A percentile compares a stretch with the other conserved stretches of the same genome.
Conservation (phyloP, 2,888 invertebrate species). For the Gibbula magus region DNA sequence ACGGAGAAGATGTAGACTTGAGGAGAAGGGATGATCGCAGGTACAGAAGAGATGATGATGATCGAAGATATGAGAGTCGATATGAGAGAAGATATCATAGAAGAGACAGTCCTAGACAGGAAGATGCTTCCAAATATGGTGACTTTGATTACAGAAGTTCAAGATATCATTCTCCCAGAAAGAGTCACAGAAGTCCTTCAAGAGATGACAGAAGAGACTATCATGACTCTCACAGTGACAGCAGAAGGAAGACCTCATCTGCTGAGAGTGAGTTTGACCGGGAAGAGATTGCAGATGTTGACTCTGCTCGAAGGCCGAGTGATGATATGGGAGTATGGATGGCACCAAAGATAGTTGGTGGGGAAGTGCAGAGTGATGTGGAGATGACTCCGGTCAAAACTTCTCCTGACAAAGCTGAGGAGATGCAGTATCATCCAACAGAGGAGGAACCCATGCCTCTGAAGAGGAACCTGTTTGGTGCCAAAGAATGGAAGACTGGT, state of each 20-base stretch:
- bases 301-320: neutral
- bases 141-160: conserved; percentile 8
- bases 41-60: neutral
- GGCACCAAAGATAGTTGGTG: neutral
- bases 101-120: conserved; percentile 2
- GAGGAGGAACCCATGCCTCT: neutral
- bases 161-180: neutral
- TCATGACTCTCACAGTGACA: neutral
- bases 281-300: too few species aligned
- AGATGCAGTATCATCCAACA: neutral
- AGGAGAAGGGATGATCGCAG: neutral
- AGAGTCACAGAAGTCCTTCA: neutral
- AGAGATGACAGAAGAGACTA: neutral
- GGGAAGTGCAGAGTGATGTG: neutral
- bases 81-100: conserved; percentile 6
- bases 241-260: neutral
- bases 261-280: neutral
- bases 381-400: conserved; percentile 9
- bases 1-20: neutral
- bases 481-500: neutral
- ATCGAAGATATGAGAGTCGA: neutral
- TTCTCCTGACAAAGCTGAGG: neutral
- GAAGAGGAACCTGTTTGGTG: neutral
- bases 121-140: conserved; percentile 4
- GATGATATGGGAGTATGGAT: neutral